These are phyloP conservation scores for Gallinago stenura DNA, from an alignment of 2,797 vertebrate genomes.

Conservation along the genomic window DNA sequence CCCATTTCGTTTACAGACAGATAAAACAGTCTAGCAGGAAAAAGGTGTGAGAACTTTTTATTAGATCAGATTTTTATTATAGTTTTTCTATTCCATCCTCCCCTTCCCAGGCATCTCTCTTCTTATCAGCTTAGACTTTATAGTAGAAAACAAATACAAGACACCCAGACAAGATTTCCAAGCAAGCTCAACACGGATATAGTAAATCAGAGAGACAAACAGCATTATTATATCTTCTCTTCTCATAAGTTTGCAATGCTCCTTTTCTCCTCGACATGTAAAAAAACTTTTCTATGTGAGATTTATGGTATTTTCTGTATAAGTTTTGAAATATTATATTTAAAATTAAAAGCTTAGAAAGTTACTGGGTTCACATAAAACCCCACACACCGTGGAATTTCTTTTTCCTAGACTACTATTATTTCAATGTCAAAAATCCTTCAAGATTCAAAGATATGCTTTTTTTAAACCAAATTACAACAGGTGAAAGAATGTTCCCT, in stretches of 20 bases:
- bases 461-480: background rate
- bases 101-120: background rate
- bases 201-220: background rate
- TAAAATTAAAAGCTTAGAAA: background rate
- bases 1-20: background rate
- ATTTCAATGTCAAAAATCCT: background rate
- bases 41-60: background rate
- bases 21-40: background rate
- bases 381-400: background rate
- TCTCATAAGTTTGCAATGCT: background rate
- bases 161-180: background rate
- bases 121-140: background rate
- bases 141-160: background rate
- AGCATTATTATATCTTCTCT: background rate
- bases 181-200: background rate
- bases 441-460: background rate
- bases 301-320: background rate
- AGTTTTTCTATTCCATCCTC: background rate
- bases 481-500: background rate
- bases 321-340: background rate
- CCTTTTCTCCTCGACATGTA: background rate
- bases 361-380: background rate
- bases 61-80: background rate
- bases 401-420: background rate
- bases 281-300: background rate